Percentiles rank a stretch among this genome's conserved stretches.
Conservation (phyloP, 2,113 vertebrate species). For the Apeltes quadracus region DNA sequence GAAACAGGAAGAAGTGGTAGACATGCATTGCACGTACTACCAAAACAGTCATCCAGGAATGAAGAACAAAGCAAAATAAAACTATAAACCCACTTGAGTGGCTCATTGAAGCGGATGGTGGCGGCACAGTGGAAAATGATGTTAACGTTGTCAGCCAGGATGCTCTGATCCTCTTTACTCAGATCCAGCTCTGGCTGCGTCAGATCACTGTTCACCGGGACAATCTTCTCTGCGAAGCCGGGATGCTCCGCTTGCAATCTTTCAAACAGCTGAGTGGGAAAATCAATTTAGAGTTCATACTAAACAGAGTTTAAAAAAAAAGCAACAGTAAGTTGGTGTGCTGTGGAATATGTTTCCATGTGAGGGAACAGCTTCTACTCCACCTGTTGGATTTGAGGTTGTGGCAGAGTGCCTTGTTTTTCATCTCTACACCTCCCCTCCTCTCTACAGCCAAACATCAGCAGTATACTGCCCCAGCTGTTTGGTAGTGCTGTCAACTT, state of each 20-base stretch:
- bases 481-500: too few species aligned
- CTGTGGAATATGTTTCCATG: not conserved
- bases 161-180: slow-evolving; percentile 85
- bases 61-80: not conserved
- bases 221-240: slow-evolving; percentile 89
- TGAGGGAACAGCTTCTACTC: not conserved
- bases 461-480: not conserved
- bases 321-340: not conserved
- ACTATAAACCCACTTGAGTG: slow-evolving; percentile 87
- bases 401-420: not conserved
- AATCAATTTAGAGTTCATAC: not conserved
- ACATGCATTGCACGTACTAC: not conserved
- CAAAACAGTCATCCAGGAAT: not conserved
- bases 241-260: slow-evolving; percentile 92
- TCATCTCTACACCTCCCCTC: not conserved
- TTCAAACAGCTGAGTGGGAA: slow-evolving; percentile 91
- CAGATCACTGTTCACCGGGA: slow-evolving; percentile 91
- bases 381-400: not conserved
- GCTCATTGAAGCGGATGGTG: slow-evolving; percentile 95
- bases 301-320: not conserved
- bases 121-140: slow-evolving; percentile 97
- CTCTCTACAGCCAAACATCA: not conserved
- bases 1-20: not conserved
- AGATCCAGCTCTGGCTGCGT: slow-evolving; percentile 88
- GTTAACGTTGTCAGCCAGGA: slow-evolving; percentile 84